These are phyloP conservation scores for Linepithema humile DNA, from an alignment of 1,140 invertebrate species.

Conservation along the genomic window DNA sequence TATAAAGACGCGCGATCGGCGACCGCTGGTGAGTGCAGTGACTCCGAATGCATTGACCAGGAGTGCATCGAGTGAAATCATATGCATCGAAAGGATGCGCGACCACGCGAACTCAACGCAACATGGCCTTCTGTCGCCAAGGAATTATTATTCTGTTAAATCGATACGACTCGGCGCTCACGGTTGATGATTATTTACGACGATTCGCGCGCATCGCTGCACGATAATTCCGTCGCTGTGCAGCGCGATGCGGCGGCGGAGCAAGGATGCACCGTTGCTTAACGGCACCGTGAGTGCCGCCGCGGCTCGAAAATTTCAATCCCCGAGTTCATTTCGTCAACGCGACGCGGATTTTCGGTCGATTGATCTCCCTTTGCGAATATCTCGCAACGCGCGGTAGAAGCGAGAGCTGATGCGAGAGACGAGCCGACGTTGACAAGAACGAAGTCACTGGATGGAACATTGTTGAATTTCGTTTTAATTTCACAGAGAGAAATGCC, in stretches of 20 bases:
- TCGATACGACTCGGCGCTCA: slow-evolving; percentile 19
- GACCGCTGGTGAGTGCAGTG: slow-evolving; percentile 21
- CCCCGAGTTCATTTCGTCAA: not conserved
- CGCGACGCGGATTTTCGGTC: not conserved
- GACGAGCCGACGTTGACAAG: not conserved
- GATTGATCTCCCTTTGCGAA: not conserved
- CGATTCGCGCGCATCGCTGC: not conserved
- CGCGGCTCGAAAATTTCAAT: slow-evolving; percentile 59
- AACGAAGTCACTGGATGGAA: not conserved
- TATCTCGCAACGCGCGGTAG: too few species aligned
- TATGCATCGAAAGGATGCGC: slow-evolving; percentile 18
- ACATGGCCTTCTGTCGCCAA: not conserved
- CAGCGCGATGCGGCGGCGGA: not conserved
- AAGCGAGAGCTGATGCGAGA: too few species aligned
- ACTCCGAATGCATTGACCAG: slow-evolving; percentile 31
- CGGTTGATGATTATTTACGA: slow-evolving; percentile 1
- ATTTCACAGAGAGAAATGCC: not conserved
- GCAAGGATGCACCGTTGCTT: slow-evolving; percentile 70
- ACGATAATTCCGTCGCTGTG: not conserved
- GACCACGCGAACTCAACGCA: not conserved
- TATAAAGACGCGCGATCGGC: not conserved
- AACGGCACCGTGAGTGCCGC: slow-evolving; percentile 69
- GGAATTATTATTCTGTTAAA: slow-evolving; percentile 28
- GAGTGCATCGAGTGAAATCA: not conserved
- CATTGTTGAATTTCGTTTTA: not conserved